These are phyloP conservation scores for Hozukius guyotensis DNA, from an alignment of 2,797 vertebrate genomes.

Conservation along the genomic window DNA sequence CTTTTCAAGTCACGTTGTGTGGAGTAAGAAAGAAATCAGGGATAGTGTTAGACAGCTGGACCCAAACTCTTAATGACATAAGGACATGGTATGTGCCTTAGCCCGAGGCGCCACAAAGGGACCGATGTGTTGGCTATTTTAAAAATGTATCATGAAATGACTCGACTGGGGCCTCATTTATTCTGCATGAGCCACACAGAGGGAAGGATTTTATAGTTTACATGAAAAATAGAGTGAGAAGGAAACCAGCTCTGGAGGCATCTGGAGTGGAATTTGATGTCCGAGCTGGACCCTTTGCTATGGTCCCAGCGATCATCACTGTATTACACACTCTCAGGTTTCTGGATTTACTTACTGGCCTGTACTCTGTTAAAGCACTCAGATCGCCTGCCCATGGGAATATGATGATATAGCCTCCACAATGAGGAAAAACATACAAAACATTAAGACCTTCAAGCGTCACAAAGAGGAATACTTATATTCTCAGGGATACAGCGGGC, in stretches of 20 bases:
- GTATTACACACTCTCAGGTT: background rate
- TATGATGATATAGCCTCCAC: background rate
- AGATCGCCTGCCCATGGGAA: background rate
- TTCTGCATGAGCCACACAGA: slow-evolving; percentile 40
- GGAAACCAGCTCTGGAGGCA: background rate
- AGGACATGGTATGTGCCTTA: slow-evolving; percentile 35
- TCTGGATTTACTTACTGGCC: background rate
- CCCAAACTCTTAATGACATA: slow-evolving; percentile 31
- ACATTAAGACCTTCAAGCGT: background rate
- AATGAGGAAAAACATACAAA: background rate
- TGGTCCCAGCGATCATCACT: background rate
- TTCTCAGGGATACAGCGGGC: background rate
- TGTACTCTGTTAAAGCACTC: background rate
- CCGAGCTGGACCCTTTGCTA: background rate
- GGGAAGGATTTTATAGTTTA: slow-evolving; percentile 31
- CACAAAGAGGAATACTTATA: background rate
- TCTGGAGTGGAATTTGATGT: slow-evolving; percentile 10
- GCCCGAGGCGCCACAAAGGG: slow-evolving; percentile 21
- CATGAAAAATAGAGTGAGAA: slow-evolving; percentile 38
- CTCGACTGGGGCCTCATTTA: slow-evolving; percentile 51
- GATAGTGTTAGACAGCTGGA: slow-evolving; percentile 15
- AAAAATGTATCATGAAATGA: slow-evolving; percentile 52
- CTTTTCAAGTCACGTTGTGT: slow-evolving; percentile 3
- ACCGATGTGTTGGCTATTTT: slow-evolving; percentile 34
- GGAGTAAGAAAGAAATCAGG: slow-evolving; percentile 1